phyloP scores from a whole-genome alignment of 1,140 invertebrate species.

The Drosophila bocqueti region DNA sequence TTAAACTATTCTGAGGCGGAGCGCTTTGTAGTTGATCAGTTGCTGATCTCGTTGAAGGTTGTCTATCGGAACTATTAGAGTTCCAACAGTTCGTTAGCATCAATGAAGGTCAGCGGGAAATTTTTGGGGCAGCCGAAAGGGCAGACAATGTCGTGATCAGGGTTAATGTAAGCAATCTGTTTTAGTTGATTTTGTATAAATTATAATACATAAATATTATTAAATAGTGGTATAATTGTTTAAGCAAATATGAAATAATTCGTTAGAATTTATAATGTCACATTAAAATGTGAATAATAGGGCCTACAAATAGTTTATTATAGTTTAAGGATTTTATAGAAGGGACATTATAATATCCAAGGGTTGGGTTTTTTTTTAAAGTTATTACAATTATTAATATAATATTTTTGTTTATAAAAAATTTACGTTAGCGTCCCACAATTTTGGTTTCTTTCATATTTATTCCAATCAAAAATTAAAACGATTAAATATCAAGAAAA shows the following conservation, averaged over 20 bases:
- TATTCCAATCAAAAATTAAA: too few relatives aligned
- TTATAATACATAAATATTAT: neutral
- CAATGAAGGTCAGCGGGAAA: slow-evolving; percentile 18
- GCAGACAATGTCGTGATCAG: slow-evolving; percentile 21
- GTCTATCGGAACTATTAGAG: neutral
- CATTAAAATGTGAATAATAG: neutral
- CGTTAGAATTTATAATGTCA: neutral
- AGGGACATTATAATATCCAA: neutral
- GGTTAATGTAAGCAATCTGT: neutral
- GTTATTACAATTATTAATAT: neutral
- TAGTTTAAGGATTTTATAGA: neutral
- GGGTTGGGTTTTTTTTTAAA: neutral
- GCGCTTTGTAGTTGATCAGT: slow-evolving; percentile 49
- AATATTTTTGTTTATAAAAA: too few relatives aligned
- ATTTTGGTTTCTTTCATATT: too few relatives aligned
- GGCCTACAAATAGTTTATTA: neutral
- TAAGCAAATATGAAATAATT: neutral
- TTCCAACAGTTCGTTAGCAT: slow-evolving; percentile 13
- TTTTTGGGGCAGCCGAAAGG: neutral
- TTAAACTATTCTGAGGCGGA: slow-evolving; percentile 49
- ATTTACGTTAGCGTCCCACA: too few relatives aligned
- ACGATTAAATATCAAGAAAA: too few relatives aligned
- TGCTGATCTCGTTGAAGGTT: slow-evolving; percentile 51
- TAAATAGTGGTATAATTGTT: neutral
- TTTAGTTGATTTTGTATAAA: neutral